Evolutionary conservation across 2,888 invertebrate genomes (phyloP).

Genomic region (Lochmaea capreae): DNA sequence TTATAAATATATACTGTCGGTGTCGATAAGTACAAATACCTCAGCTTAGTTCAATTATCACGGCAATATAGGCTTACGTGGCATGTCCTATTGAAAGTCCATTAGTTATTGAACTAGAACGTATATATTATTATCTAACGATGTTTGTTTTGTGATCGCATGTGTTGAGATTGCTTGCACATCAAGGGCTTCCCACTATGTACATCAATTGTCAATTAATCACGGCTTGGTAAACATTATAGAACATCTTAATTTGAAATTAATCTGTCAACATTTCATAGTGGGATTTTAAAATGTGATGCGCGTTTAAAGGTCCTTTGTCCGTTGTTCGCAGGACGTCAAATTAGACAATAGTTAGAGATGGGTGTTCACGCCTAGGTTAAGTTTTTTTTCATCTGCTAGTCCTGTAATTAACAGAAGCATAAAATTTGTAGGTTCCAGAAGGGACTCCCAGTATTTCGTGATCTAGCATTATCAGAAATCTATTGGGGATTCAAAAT

Average conservation of each 20-base stretch:
- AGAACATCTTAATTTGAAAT: constrained; percentile 24
- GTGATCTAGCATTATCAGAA: no score
- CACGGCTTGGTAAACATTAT: constrained; percentile 29
- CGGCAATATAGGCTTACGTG: neutral
- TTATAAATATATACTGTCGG: neutral
- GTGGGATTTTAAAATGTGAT: neutral
- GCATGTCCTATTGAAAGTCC: constrained; percentile 10
- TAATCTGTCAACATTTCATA: constrained; percentile 20
- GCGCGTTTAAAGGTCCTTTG: neutral
- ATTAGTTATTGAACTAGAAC: constrained; percentile 18
- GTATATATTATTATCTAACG: constrained; percentile 19
- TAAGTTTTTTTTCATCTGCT: no score
- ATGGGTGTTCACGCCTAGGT: no score
- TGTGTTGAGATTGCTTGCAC: neutral
- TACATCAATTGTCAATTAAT: constrained; percentile 36
- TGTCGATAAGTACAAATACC: constrained; percentile 1
- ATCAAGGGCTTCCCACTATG: constrained; percentile 19
- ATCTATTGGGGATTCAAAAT: no score
- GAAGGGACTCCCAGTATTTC: no score
- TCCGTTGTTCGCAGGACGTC: no score
- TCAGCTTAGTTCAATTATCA: neutral
- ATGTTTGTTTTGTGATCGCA: constrained; percentile 26
- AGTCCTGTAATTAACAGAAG: no score
- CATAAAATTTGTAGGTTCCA: no score
- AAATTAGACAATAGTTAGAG: no score